Conservation (phyloP, 2,888 invertebrate genomes). For the Drosophila acutilabella region DNA sequence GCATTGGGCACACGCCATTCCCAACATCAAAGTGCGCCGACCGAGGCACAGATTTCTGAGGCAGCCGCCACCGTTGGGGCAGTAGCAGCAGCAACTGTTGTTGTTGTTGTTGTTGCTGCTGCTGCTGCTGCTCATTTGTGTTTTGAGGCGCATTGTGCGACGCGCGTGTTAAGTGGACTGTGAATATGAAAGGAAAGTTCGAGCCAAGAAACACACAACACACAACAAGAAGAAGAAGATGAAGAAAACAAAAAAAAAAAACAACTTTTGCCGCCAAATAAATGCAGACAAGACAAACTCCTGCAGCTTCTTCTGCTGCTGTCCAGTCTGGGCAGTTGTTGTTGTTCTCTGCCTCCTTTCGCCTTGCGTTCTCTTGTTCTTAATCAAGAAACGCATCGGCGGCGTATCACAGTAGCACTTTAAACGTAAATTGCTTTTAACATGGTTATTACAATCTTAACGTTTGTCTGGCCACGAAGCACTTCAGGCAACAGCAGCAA, state of each 20-base stretch:
- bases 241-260: conserved; percentile 27
- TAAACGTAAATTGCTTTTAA: conserved; percentile 84
- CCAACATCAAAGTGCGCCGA: conserved; percentile 84
- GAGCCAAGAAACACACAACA: conserved; percentile 21
- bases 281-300: conserved; percentile 56
- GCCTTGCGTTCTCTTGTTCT: conserved; percentile 63
- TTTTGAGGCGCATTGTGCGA: conserved; percentile 81
- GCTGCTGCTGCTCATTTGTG: conserved; percentile 73
- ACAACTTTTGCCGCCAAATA: conserved; percentile 76
- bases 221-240: background rate
- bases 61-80: conserved; percentile 84
- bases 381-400: conserved; percentile 82
- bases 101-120: conserved; percentile 16
- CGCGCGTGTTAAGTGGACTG: conserved; percentile 83
- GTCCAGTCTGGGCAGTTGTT: conserved; percentile 29
- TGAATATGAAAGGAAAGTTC: conserved; percentile 82
- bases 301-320: conserved; percentile 39
- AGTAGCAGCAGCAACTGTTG: conserved; percentile 54
- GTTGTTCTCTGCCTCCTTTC: conserved; percentile 16
- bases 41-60: conserved; percentile 84
- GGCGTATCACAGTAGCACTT: conserved; percentile 84
- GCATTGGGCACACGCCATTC: conserved; percentile 85
- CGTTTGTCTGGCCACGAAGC: conserved; percentile 78
- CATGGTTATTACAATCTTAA: conserved; percentile 82
- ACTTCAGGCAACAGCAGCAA: conserved; percentile 69